These are phyloP conservation scores for Cherax destructor DNA, from an alignment of 1,140 invertebrate species.

Conservation along the genomic window DNA sequence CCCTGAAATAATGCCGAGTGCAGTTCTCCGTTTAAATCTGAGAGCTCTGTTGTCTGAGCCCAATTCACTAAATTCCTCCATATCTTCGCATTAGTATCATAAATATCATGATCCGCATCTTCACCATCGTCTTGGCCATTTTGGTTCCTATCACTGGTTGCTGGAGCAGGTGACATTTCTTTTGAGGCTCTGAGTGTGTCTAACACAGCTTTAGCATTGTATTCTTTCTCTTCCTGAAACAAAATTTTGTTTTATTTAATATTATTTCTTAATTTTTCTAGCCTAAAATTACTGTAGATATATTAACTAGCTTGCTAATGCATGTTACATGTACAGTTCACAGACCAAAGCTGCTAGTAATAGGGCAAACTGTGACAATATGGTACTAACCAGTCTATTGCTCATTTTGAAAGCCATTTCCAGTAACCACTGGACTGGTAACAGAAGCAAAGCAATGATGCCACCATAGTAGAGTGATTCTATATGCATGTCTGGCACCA, in stretches of 20 bases:
- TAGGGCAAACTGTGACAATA: too few relatives aligned
- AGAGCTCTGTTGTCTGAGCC: slow-evolving; percentile 34
- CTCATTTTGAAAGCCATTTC: slow-evolving; percentile 70
- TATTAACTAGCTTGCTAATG: too few relatives aligned
- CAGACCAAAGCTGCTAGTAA: too few relatives aligned
- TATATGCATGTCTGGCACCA: slow-evolving; percentile 70
- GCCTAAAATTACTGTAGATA: too few relatives aligned
- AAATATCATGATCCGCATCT: slow-evolving; percentile 24
- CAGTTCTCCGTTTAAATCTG: background rate
- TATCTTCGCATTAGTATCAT: slow-evolving; percentile 28
- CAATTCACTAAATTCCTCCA: slow-evolving; percentile 42
- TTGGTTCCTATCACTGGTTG: background rate
- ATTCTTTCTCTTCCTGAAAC: slow-evolving; percentile 61
- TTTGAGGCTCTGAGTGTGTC: slow-evolving; percentile 39
- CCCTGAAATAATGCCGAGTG: slow-evolving; percentile 21
- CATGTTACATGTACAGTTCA: too few relatives aligned
- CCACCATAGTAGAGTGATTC: slow-evolving; percentile 62
- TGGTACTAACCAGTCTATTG: slow-evolving; percentile 61
- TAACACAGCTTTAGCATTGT: slow-evolving; percentile 44
- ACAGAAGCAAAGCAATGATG: slow-evolving; percentile 58
- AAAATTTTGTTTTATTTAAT: background rate
- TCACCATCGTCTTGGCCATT: background rate
- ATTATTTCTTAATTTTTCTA: too few relatives aligned
- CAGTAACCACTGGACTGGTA: slow-evolving; percentile 70
- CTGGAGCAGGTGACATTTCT: background rate